These are phyloP conservation scores for Empidonax traillii DNA, from an alignment of 2,113 vertebrate genomes.

Conservation along the genomic window DNA sequence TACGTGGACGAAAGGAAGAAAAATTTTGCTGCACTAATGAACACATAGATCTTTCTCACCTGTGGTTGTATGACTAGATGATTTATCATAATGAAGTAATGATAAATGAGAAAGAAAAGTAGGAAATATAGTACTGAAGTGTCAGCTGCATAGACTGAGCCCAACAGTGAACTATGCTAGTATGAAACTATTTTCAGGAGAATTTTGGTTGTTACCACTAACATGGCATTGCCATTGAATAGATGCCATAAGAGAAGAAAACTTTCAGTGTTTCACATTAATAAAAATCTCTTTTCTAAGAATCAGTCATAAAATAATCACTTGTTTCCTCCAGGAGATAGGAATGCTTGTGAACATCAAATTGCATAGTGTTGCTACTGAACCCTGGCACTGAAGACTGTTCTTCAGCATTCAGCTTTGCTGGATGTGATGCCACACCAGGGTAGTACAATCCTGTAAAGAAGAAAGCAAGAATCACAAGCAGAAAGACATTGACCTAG, in stretches of 20 bases:
- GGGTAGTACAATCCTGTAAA: not conserved
- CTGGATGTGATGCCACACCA: not conserved
- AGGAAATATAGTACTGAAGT: not conserved
- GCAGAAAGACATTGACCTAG: not conserved
- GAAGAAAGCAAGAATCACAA: not conserved
- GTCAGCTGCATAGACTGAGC: not conserved
- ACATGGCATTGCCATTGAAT: not conserved
- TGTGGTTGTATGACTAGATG: not conserved
- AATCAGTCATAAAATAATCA: not conserved
- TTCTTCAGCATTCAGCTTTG: not conserved
- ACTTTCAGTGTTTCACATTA: not conserved
- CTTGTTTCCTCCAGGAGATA: not conserved
- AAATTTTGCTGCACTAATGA: not conserved
- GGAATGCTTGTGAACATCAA: too few species aligned
- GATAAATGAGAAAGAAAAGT: conserved; percentile 8
- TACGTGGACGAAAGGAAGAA: not conserved
- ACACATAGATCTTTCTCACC: not conserved
- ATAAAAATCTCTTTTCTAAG: not conserved
- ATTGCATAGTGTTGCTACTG: not conserved
- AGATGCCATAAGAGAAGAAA: not conserved
- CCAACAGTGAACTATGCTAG: not conserved
- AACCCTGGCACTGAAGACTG: not conserved
- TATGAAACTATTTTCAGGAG: not conserved
- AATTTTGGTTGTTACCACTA: not conserved
- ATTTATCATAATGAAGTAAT: conserved; percentile 20